These are phyloP conservation scores for Tribolium madens DNA, from an alignment of 1,140 invertebrate species.

Conservation along the genomic window DNA sequence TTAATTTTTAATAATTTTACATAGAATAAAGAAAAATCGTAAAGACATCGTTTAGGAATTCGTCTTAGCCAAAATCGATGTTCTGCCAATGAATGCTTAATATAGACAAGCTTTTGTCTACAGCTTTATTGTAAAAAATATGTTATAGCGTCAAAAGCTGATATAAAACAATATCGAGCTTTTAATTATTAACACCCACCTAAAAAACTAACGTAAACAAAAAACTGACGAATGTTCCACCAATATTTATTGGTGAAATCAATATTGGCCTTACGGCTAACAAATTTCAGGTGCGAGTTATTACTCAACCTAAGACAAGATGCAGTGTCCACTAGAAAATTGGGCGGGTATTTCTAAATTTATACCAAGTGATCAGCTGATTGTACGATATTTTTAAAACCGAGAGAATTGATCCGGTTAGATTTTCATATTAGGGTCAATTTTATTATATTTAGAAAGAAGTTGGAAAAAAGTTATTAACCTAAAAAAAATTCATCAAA, in stretches of 20 bases:
- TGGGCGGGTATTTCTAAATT: constrained; percentile 29
- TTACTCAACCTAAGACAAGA: neutral
- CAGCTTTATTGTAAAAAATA: neutral
- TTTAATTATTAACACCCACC: neutral
- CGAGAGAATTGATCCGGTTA: constrained; percentile 6
- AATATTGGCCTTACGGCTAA: neutral
- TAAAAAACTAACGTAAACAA: neutral
- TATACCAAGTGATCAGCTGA: constrained; percentile 32
- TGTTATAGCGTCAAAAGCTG: neutral
- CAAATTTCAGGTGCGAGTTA: neutral
- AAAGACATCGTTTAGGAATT: no score
- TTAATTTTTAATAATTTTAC: no score
- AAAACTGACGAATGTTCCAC: no score
- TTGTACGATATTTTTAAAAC: constrained; percentile 23
- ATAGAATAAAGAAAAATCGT: no score
- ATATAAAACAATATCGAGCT: neutral
- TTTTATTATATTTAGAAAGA: no score
- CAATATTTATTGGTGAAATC: neutral
- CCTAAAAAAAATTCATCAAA: neutral
- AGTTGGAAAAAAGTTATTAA: no score
- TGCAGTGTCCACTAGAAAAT: neutral
- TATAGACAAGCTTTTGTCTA: neutral
- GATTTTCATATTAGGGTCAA: neutral
- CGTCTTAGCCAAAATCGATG: neutral
- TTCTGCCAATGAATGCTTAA: neutral